Base-by-base conservation (phyloP, 2,797 vertebrate species). In the Rhynchonycteris naso region DNA sequence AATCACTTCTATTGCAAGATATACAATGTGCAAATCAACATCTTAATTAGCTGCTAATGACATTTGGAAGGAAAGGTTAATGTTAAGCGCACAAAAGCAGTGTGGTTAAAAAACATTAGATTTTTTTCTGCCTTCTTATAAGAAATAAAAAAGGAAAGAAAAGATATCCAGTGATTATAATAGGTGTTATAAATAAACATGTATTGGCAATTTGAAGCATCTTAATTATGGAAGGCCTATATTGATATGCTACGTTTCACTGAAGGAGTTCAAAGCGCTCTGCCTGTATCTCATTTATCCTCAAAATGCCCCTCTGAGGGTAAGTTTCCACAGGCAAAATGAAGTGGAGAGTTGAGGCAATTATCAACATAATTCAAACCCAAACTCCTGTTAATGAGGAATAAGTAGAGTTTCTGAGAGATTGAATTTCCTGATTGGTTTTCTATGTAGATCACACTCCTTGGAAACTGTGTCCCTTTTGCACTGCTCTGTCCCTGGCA, bases 11-110 rank as follows among this genome's bases (percentile, higher is more conserved):
- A 92, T 95, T 97, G 97, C 97, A 97, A 97, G 95, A 97, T 96
- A 96, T 90, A 97, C 97, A 98, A 97, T 98, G 97, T 98, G 97
- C 96, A 97, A 97, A 98, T 98, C 98, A 98, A 98, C 98, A 98
- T 98, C 98, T 98, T 98, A 98, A 98, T 98, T 98, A 98, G 97
- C 91, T 97, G 95, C 92, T 98, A 98, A 98, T 98, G 97, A 97
- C 97, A 98, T 98, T 97, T 98, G 97, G 97, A 98, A 95, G 95
- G 96, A 97, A 98, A 98, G 97, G 98, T 98, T 98, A 98, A 96
- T 2, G 1, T 96, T 97, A 96, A 97, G 93, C 54, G 52, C 95
- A 96, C 82, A 96, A 97, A 96, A 96, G 94, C 71, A 96, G 76
- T 84, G 91, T 88, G 95, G 79, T 93, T 97, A 80, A 97, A 88